Conservation (phyloP, 2,113 vertebrate species). For the Megaceryle maxima region DNA sequence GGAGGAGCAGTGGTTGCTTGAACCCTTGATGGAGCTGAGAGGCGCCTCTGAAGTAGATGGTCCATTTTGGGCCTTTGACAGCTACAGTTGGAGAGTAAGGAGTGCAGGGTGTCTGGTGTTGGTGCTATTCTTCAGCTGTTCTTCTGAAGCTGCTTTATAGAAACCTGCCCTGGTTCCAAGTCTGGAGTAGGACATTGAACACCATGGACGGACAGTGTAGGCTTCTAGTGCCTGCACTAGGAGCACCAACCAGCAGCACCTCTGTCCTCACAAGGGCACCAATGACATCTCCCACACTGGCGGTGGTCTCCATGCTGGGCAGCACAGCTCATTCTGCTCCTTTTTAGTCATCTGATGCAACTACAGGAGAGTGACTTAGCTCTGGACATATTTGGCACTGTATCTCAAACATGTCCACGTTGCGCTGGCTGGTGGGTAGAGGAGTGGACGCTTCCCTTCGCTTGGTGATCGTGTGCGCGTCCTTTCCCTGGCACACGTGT, state of each 20-base stretch:
- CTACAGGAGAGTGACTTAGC: not conserved
- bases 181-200: not conserved
- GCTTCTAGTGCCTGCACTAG: not conserved
- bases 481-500: not conserved
- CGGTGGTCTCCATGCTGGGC: not conserved
- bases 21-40: not conserved
- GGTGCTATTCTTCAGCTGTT: not conserved
- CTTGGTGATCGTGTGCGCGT: not conserved
- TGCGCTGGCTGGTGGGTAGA: fast-evolving
- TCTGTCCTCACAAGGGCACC: not conserved
- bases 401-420: not conserved
- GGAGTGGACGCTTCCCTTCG: fast-evolving
- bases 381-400: not conserved
- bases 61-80: not conserved
- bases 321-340: not conserved
- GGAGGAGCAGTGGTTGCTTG: not conserved
- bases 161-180: not conserved
- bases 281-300: fast-evolving
- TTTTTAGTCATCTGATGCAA: not conserved
- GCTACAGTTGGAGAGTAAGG: not conserved
- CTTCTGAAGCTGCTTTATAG: not conserved
- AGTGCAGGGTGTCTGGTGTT: not conserved
- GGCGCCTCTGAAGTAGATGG: not conserved
- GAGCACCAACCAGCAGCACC: not conserved
- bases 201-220: not conserved